Conservation (phyloP, 2,797 vertebrate genomes). For the Myotis pilosus region DNA sequence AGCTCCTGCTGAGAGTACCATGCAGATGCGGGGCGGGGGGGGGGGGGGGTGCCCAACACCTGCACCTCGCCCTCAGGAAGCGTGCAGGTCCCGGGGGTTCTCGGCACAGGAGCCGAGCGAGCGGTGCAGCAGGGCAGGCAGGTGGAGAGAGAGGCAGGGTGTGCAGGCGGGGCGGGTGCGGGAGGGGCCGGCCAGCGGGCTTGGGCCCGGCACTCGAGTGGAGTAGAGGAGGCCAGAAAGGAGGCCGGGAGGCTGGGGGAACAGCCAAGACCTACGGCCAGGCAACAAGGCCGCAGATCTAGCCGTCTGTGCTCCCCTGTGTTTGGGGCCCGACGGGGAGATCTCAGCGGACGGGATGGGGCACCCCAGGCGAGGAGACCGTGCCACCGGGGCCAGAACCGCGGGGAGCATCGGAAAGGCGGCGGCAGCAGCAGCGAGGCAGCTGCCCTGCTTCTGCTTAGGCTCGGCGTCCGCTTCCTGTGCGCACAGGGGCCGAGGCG, state of each 20-base stretch:
- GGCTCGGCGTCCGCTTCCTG: background rate
- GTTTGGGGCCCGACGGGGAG: background rate
- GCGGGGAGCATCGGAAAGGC: background rate
- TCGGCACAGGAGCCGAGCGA: background rate
- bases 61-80: background rate
- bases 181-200: background rate
- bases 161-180: background rate
- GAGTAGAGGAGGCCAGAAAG: background rate
- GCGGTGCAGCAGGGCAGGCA: background rate
- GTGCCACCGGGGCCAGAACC: background rate
- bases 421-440: too few relatives aligned
- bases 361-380: background rate
- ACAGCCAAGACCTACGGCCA: background rate
- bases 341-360: background rate
- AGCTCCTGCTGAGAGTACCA: fast-evolving
- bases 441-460: background rate
- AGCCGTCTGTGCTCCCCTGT: background rate
- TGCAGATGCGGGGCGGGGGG: background rate
- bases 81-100: background rate
- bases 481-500: background rate
- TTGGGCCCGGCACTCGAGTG: background rate
- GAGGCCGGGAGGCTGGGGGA: background rate
- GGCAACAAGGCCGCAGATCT: fast-evolving
- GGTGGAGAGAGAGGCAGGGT: background rate
- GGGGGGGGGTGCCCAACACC: too few relatives aligned